These are phyloP conservation scores for Omphaloscelis lunosa DNA, from an alignment of 2,888 invertebrate species.

Conservation along the genomic window DNA sequence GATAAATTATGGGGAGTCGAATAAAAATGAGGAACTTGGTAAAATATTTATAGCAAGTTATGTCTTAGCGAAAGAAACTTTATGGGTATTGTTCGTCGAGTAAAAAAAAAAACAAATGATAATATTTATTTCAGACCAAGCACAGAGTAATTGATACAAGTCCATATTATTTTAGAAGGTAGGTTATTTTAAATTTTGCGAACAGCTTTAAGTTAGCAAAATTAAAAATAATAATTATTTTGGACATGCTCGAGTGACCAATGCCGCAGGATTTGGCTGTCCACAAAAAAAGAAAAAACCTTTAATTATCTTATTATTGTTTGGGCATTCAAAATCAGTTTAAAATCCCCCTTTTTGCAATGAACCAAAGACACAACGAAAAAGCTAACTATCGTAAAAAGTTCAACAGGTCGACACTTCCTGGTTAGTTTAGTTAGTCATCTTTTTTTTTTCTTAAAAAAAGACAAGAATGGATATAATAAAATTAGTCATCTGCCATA, in stretches of 20 bases:
- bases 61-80: background rate
- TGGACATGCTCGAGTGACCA: no score
- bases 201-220: no score
- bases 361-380: constrained; percentile 2
- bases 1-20: background rate
- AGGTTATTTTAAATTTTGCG: no score
- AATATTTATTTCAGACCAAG: no score
- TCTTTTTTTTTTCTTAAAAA: constrained; percentile 1
- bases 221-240: no score
- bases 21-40: background rate
- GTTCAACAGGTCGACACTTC: constrained; percentile 21
- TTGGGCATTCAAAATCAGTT: background rate
- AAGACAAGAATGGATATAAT: constrained; percentile 1
- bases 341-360: background rate
- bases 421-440: constrained; percentile 15
- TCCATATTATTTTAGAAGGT: no score
- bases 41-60: background rate
- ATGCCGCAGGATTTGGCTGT: no score
- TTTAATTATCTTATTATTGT: background rate
- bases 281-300: background rate
- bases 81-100: background rate
- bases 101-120: no score
- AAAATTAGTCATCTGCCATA: constrained; percentile 13
- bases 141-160: no score
- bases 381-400: constrained; percentile 34